Conservation (phyloP, 2,113 vertebrate genomes). For the Pelmatolapia mariae region DNA sequence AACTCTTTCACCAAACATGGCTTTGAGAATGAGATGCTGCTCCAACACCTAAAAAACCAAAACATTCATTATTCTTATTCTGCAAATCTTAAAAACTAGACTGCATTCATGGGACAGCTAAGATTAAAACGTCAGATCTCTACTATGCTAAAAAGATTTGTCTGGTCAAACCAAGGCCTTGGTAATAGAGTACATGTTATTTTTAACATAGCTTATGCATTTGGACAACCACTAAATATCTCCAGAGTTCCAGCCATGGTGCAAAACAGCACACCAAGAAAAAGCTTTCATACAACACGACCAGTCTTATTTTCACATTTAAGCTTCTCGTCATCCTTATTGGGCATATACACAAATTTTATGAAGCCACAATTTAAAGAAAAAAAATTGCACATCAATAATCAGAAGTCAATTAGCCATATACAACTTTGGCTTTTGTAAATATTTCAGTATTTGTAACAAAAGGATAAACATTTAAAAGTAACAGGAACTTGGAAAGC, state of each 20-base stretch:
- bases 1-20: background rate
- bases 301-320: background rate
- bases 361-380: background rate
- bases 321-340: background rate
- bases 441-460: constrained; percentile 3
- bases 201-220: background rate
- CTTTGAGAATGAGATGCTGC: background rate
- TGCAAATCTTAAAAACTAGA: background rate
- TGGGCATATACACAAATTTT: background rate
- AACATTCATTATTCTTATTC: background rate
- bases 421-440: constrained; percentile 42
- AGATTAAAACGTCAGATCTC: background rate
- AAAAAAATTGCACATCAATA: background rate
- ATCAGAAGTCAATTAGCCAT: constrained; percentile 26
- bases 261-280: constrained; percentile 56
- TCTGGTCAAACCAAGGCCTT: background rate
- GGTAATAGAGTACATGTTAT: background rate
- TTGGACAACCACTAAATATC: constrained; percentile 8
- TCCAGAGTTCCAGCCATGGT: constrained; percentile 46
- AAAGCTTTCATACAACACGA: constrained; percentile 37
- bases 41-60: background rate
- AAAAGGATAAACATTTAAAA: constrained; percentile 24
- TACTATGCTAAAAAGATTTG: background rate
- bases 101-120: background rate
- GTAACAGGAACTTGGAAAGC: constrained; percentile 42